Conservation (phyloP, 2,113 vertebrate species). For the Crotalus tigris region DNA sequence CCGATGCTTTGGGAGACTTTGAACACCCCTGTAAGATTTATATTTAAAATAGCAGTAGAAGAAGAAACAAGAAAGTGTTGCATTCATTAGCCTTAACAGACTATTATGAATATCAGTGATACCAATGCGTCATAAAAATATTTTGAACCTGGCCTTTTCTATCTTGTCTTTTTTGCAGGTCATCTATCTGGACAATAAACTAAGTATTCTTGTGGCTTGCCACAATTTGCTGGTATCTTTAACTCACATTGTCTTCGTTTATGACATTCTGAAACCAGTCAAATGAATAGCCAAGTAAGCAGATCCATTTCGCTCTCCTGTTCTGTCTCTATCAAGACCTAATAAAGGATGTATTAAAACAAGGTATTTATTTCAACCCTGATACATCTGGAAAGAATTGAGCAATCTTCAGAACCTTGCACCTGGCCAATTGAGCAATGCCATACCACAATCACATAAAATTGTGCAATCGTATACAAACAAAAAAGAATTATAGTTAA, state of each 20-base stretch:
- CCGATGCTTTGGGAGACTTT: not conserved
- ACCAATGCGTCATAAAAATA: not conserved
- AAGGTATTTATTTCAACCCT: constrained; percentile 5
- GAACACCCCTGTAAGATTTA: not conserved
- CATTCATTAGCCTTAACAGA: not conserved
- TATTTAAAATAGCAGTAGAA: not conserved
- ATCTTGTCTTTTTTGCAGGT: not conserved
- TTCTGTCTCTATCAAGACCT: constrained; percentile 38
- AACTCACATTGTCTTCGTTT: constrained; percentile 47
- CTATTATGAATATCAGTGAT: not conserved
- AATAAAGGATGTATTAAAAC: not conserved
- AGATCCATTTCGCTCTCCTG: constrained; percentile 46
- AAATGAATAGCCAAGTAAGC: not conserved
- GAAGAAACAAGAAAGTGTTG: not conserved
- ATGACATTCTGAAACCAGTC: constrained; percentile 47
- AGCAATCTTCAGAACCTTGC: constrained; percentile 23
- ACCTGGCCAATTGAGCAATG: constrained; percentile 9
- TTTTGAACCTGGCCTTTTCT: constrained; percentile 5
- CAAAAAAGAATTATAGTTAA: not conserved
- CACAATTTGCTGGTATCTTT: constrained; percentile 38
- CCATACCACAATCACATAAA: not conserved
- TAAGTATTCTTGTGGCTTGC: constrained; percentile 47
- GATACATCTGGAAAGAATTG: not conserved
- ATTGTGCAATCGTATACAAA: not conserved
- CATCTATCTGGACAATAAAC: constrained; percentile 34